Conservation (phyloP, 1,140 invertebrate species). For the Grapholita molesta region DNA sequence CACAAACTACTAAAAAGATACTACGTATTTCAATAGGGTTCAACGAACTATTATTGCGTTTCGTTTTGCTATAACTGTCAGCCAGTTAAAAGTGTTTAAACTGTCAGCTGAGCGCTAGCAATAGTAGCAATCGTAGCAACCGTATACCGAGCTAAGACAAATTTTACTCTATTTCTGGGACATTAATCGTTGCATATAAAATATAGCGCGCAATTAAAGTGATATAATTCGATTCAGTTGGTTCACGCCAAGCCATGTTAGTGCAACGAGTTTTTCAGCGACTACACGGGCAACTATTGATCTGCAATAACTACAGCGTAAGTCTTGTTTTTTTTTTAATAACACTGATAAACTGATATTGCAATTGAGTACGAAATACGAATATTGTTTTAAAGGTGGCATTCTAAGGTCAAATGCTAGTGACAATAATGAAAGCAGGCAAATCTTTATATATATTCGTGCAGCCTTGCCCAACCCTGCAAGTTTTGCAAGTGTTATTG, state of each 20-base stretch:
- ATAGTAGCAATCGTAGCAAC: no score
- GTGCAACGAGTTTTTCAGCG: conserved; percentile 35
- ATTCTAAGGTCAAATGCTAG: background rate
- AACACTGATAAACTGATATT: background rate
- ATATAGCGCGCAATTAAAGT: background rate
- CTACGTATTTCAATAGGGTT: no score
- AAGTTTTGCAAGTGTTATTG: no score
- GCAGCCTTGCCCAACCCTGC: no score
- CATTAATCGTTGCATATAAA: background rate
- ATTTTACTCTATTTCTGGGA: background rate
- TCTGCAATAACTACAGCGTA: conserved; percentile 33
- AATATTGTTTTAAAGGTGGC: background rate
- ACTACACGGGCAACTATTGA: conserved; percentile 29
- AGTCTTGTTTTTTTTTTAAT: conserved; percentile 20
- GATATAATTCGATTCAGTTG: background rate
- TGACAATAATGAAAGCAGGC: background rate
- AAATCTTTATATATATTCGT: no score
- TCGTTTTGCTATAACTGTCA: background rate
- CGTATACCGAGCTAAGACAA: background rate
- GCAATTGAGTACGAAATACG: background rate
- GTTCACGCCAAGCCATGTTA: conserved; percentile 22
- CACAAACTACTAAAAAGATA: no score
- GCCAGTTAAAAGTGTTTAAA: background rate
- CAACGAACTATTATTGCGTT: no score
- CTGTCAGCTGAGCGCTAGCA: background rate